A percentile compares a stretch with the other conserved stretches of the same genome.
These are phyloP conservation scores for Hetaerina titia DNA, from an alignment of 2,888 invertebrate genomes.

Conservation along the genomic window DNA sequence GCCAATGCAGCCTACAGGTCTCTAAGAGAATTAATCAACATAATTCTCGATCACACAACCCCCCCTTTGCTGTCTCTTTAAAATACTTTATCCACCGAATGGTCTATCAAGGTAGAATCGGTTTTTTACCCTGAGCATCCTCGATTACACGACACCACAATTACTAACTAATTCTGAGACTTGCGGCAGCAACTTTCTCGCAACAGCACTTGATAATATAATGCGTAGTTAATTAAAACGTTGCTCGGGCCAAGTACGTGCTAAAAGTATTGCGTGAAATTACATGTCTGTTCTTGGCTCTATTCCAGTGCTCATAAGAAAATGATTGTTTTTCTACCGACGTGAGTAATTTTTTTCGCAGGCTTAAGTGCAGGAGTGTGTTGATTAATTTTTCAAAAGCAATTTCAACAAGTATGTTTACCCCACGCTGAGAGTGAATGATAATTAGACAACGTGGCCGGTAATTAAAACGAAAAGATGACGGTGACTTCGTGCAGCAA, in stretches of 20 bases:
- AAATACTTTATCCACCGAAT: too few relatives aligned
- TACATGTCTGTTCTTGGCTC: not conserved
- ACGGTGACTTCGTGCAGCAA: not conserved
- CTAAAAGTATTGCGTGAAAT: not conserved
- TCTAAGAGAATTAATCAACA: too few relatives aligned
- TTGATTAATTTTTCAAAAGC: slow-evolving; percentile 7
- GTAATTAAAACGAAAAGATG: not conserved
- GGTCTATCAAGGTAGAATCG: too few relatives aligned
- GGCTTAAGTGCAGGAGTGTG: not conserved
- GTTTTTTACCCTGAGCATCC: not conserved
- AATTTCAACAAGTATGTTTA: not conserved
- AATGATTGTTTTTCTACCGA: not conserved
- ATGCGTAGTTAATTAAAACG: not conserved
- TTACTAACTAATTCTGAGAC: not conserved
- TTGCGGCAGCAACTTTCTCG: not conserved
- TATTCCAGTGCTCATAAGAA: not conserved
- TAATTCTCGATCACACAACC: too few relatives aligned
- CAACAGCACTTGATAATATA: not conserved
- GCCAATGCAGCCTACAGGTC: too few relatives aligned
- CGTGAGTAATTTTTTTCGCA: not conserved
- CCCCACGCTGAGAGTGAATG: not conserved
- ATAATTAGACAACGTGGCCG: not conserved
- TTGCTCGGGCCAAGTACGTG: not conserved
- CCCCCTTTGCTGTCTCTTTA: too few relatives aligned
- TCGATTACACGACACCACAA: not conserved